Evolutionary conservation across 2,113 vertebrate genomes (phyloP).

Genomic region (Uropsilus gracilis): DNA sequence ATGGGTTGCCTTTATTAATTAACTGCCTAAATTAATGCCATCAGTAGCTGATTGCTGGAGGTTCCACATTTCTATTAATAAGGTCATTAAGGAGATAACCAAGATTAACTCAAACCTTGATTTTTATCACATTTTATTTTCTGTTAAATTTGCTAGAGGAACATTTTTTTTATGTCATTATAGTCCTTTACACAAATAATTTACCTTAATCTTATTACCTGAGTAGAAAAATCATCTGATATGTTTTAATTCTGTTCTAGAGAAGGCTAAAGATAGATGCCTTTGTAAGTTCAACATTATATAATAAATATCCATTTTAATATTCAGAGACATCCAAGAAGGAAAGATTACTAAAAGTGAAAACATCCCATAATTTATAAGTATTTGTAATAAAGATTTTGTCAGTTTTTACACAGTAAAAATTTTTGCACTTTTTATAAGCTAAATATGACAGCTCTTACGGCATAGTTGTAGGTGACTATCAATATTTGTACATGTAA

Average conservation of each 20-base stretch:
- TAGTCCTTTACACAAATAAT: not conserved
- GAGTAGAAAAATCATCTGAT: slow-evolving; percentile 1
- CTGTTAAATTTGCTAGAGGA: slow-evolving; percentile 19
- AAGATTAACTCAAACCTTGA: slow-evolving; percentile 53
- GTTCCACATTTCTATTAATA: slow-evolving; percentile 52
- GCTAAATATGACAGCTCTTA: not conserved
- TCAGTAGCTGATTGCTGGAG: slow-evolving; percentile 65
- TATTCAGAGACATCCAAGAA: slow-evolving; percentile 16
- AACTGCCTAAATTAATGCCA: slow-evolving; percentile 70
- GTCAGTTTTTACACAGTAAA: not conserved
- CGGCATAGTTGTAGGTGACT: not conserved
- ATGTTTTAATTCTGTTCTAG: slow-evolving; percentile 36
- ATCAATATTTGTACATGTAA: not conserved
- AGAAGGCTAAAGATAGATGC: not conserved
- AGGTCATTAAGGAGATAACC: slow-evolving; percentile 24
- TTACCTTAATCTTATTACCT: not conserved
- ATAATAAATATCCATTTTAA: not conserved
- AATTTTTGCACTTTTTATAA: slow-evolving; percentile 43
- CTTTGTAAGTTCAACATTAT: not conserved
- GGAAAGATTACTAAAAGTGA: not conserved
- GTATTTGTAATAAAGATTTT: slow-evolving; percentile 20
- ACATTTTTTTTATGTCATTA: slow-evolving; percentile 12
- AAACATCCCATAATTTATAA: not conserved
- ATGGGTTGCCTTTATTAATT: slow-evolving; percentile 69
- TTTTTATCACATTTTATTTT: slow-evolving; percentile 55